Evolutionary conservation across 2,113 vertebrate genomes (phyloP).

Genomic region (Hylia prasina): DNA sequence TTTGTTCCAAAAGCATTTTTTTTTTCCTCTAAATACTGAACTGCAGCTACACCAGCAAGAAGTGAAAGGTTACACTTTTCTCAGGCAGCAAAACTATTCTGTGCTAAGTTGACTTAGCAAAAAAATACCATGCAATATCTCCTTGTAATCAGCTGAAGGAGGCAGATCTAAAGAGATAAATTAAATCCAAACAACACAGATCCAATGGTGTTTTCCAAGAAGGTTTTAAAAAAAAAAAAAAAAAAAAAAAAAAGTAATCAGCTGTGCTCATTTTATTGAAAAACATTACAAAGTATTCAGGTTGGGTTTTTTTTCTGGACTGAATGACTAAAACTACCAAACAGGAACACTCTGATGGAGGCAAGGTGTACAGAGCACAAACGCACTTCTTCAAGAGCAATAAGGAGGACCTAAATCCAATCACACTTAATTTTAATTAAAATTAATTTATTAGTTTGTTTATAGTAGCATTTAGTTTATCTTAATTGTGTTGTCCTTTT

Average conservation of each 20-base stretch:
- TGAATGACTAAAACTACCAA: background rate
- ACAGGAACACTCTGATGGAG: background rate
- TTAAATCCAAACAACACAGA: background rate
- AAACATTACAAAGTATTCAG: background rate
- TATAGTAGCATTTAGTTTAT: background rate
- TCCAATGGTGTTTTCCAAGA: background rate
- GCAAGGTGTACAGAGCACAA: background rate
- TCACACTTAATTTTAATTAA: background rate
- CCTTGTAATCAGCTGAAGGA: background rate
- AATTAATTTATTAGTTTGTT: background rate
- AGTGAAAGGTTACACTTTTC: background rate
- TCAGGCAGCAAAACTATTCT: background rate
- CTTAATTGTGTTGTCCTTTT: background rate
- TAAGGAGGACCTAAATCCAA: background rate
- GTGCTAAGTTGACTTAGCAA: background rate
- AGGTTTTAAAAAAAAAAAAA: background rate
- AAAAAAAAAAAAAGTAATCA: background rate
- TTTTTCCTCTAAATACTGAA: background rate
- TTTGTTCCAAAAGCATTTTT: background rate
- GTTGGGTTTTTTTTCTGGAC: background rate
- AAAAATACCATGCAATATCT: rapidly evolving
- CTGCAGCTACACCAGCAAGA: background rate
- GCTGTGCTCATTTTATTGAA: background rate
- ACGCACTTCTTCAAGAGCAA: background rate
- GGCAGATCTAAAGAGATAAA: background rate